Base-by-base conservation (phyloP, 2,797 vertebrate species). In the Pangasius mekongensis region DNA sequence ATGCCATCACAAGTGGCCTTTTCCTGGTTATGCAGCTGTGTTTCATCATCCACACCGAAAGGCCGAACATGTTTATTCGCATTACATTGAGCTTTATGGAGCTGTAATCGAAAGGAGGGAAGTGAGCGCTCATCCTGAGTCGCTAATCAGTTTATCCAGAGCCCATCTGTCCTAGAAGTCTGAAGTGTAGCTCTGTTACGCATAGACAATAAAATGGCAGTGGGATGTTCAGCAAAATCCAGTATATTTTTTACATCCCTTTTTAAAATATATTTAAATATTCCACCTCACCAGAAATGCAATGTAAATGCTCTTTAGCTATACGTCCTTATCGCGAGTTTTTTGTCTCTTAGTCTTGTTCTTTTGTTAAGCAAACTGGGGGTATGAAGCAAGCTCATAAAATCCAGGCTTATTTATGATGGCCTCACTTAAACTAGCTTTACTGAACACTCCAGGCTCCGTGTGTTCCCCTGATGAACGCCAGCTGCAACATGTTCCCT, bases 1-100 rank as follows among this genome's bases (percentile, higher is more conserved):
- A 43, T 77, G 87, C 43, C 66, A 88, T 90, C 73, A 77, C 33
- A 82, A 85, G 64, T 91, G 81, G 86, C 90, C 90, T 89, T 90
- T 91, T 82, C 83, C 54, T 78, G 60, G 24, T 24, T 27, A 5
- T 62, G 14, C 54, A 56, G 20, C 86, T 83, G 77, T 71, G 81
- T 88, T 81, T 88, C 52, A 88, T 83, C 76, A 82, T 62, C 49
- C 66, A 0, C 67, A 58, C 56, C 16, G 16, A 92, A 92, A 91
- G 85, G 91, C 69, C 88, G 90, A 47, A 67, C 73, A n/a, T 90
- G 83, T 90, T 81, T 0, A 60, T 36, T 67, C 52, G 33, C 36
- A 88, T 90, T 87, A 89, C 76, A 64, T 36, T 11, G 24, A 85
- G 64, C 43, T 49, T 87, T 86, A 76, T 47, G 73, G 76, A 54